Conservation (phyloP, 1,140 invertebrate species). For the Amyelois transitella region DNA sequence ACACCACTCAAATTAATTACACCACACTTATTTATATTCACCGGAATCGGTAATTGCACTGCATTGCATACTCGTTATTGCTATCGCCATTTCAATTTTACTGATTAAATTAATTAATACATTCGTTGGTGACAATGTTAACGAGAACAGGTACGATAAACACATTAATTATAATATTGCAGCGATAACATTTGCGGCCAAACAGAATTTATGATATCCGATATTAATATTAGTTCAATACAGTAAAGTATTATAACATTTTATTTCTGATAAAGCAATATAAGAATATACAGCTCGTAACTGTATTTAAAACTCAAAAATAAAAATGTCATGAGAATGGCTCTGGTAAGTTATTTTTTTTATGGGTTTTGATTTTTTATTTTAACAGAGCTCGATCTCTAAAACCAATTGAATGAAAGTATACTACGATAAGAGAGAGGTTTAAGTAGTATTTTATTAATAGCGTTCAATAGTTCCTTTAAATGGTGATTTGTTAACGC, state of each 20-base stretch:
- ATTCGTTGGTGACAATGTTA: background rate
- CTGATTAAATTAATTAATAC: background rate
- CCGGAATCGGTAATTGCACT: background rate
- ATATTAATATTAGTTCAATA: background rate
- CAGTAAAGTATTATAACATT: background rate
- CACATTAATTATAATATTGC: background rate
- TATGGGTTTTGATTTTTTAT: too few relatives aligned
- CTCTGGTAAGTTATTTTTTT: too few relatives aligned
- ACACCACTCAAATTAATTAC: conserved; percentile 5
- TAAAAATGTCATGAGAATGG: too few relatives aligned
- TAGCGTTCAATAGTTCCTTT: background rate
- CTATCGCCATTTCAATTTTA: background rate
- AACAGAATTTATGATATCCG: background rate
- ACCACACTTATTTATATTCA: background rate
- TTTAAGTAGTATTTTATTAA: too few relatives aligned
- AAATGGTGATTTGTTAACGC: background rate
- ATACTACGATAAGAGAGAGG: too few relatives aligned
- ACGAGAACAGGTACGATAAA: background rate
- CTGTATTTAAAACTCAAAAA: too few relatives aligned
- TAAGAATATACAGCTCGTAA: too few relatives aligned
- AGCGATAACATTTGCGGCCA: background rate
- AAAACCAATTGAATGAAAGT: too few relatives aligned
- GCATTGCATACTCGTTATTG: background rate
- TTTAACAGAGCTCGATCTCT: too few relatives aligned
- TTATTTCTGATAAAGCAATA: too few relatives aligned